A percentile compares a stretch with the other conserved stretches of the same genome.
These are phyloP conservation scores for Idris sp. DNA, from an alignment of 1,140 invertebrate genomes.

Conservation along the genomic window DNA sequence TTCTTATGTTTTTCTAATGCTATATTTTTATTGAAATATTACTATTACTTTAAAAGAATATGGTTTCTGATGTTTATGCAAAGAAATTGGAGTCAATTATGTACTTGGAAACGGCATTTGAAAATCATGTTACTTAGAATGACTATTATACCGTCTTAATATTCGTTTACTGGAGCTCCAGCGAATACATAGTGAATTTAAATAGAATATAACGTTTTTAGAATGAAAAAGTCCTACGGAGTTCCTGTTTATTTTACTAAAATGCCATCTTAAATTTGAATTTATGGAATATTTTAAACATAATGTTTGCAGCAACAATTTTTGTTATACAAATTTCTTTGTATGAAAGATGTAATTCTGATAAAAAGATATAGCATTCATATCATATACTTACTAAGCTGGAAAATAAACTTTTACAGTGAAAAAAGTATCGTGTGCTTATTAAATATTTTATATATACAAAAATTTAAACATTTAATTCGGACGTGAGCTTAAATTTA, in stretches of 20 bases:
- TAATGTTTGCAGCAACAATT: too few relatives aligned
- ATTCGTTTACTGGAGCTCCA: constrained; percentile 3
- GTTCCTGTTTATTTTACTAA: constrained; percentile 4
- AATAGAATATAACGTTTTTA: constrained; percentile 12
- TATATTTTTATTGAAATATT: constrained; percentile 36
- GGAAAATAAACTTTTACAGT: too few relatives aligned
- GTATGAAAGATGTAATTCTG: too few relatives aligned
- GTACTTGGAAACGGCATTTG: constrained; percentile 28
- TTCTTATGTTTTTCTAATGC: constrained; percentile 25
- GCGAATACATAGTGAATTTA: constrained; percentile 10
- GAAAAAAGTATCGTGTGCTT: too few relatives aligned
- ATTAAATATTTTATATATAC: too few relatives aligned
- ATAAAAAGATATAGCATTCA: too few relatives aligned
- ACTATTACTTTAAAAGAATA: constrained; percentile 17
- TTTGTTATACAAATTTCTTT: too few relatives aligned
- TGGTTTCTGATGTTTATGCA: constrained; percentile 34
- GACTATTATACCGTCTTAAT: constrained; percentile 26
- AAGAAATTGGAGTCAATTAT: constrained; percentile 43
- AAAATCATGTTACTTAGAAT: constrained; percentile 17
- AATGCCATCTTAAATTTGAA: too few relatives aligned
- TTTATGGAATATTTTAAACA: too few relatives aligned
- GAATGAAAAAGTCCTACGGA: background rate
- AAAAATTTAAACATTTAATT: too few relatives aligned
- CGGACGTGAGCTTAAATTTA: too few relatives aligned
- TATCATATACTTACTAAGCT: too few relatives aligned